Conservation (phyloP, 1,140 invertebrate species). For the Eurosta solidaginis region DNA sequence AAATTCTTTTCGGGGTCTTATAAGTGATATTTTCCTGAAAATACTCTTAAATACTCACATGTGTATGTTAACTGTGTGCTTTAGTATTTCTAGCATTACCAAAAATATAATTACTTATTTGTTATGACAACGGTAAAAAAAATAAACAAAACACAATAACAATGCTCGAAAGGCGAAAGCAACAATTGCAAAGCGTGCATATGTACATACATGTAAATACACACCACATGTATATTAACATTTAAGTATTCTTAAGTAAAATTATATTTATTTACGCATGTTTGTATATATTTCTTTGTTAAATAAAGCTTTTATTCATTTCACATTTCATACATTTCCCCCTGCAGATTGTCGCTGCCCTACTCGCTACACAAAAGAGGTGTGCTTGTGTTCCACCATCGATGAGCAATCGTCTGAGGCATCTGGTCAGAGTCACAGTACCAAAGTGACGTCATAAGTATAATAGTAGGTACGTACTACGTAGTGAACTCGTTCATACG, state of each 20-base stretch:
- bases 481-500: neutral
- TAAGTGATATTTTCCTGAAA: no score
- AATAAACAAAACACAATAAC: neutral
- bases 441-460: conserved; percentile 22
- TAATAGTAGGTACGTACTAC: neutral
- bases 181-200: neutral
- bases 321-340: neutral
- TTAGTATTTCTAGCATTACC: no score
- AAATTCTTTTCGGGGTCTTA: no score
- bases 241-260: neutral
- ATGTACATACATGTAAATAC: neutral
- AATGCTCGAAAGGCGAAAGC: neutral
- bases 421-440: neutral
- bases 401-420: neutral
- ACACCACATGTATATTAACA: neutral
- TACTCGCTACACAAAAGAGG: neutral
- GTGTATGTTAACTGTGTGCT: no score
- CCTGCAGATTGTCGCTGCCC: neutral
- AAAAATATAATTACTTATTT: no score
- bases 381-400: neutral
- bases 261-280: neutral
- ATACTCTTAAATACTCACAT: no score
- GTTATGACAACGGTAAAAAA: neutral
- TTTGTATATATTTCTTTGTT: neutral
- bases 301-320: neutral